Evolutionary conservation across 2,888 invertebrate genomes (phyloP).

Genomic region (Lobophora halterata): DNA sequence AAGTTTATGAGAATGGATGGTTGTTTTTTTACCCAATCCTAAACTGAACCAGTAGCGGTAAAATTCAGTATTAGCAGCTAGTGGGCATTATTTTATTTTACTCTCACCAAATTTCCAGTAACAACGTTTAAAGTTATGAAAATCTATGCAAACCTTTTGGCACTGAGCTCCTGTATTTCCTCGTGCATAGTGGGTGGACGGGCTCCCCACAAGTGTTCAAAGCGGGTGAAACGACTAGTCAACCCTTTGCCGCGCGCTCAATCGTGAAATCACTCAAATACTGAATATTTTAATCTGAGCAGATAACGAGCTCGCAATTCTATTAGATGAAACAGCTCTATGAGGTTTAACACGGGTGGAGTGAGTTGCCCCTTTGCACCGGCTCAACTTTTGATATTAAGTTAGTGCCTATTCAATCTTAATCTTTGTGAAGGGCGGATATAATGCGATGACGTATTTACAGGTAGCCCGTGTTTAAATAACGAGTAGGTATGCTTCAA

Average conservation of each 20-base stretch:
- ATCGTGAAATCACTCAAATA: slow-evolving; percentile 81
- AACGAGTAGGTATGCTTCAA: too few relatives aligned
- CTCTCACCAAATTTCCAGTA: too few relatives aligned
- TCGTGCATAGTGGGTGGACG: slow-evolving; percentile 55
- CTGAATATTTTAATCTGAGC: slow-evolving; percentile 81
- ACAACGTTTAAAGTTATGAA: slow-evolving; percentile 20
- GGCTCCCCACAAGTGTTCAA: slow-evolving; percentile 76
- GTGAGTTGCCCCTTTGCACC: slow-evolving; percentile 44
- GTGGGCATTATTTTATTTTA: too few relatives aligned
- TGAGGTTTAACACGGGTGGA: slow-evolving; percentile 64
- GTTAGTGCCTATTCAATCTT: too few relatives aligned
- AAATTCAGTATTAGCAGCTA: too few relatives aligned
- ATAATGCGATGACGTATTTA: too few relatives aligned
- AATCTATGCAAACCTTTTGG: slow-evolving; percentile 28
- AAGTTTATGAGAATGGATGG: too few relatives aligned
- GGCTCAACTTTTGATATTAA: slow-evolving; percentile 15
- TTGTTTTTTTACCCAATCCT: too few relatives aligned
- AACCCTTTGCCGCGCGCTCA: slow-evolving; percentile 80
- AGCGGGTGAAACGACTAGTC: slow-evolving; percentile 77
- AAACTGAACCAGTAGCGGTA: too few relatives aligned
- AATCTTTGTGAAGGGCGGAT: too few relatives aligned
- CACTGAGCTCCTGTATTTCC: slow-evolving; percentile 19
- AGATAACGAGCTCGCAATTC: slow-evolving; percentile 81
- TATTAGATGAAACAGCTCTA: slow-evolving; percentile 78
- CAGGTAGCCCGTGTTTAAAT: too few relatives aligned